Base-by-base conservation (phyloP, 2,113 vertebrate species). In the Ameiurus melas region DNA sequence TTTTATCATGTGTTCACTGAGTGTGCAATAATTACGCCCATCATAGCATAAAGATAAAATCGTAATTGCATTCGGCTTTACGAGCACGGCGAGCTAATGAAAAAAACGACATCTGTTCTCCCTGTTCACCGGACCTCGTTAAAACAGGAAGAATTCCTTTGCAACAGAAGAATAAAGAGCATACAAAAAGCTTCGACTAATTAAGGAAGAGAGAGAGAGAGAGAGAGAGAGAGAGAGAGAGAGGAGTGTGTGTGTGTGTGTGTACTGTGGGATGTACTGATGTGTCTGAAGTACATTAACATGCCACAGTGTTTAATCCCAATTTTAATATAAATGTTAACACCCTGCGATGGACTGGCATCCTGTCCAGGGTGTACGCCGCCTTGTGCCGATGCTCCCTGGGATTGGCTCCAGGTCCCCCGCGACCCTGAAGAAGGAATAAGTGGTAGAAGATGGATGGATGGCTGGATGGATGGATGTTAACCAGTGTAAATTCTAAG, bases 1-100 rank as follows among this genome's bases (percentile, higher is more conserved):
- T 3, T 55, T 55, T 60, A 22, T 82, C 47, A 30, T 73, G 89
- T 85, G 85, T 90, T 88, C 86, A 88, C 82, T 84, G 78, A 60
- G 62, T 57, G 73, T 82, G 78, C 77, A 85, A 82, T 89, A 89
- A 89, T 90, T 89, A 86, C 80, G 81, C 87, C 89, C 87, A 83
- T 90, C 84, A 90, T 90, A 86, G 87, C 79, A 82, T 82, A 60
- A 60, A 89, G 73, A 68, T 86, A 85, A 86, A 90, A 90, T 89
- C 71, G 66, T 90, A 90, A 90, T 90, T 90, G 85, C 64, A 2
- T 84, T 89, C 81, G 66, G 81, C 80, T 89, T 88, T 88, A 90
- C 77, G 78, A 84, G 39, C 71, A 71, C 87, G 64, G 64, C 68
- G 84, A 85, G 79, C 79, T 90, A 68, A 90, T 90, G 83, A 89